These are phyloP conservation scores for Tupiocoris notatus DNA, from an alignment of 2,888 invertebrate species.

Conservation along the genomic window DNA sequence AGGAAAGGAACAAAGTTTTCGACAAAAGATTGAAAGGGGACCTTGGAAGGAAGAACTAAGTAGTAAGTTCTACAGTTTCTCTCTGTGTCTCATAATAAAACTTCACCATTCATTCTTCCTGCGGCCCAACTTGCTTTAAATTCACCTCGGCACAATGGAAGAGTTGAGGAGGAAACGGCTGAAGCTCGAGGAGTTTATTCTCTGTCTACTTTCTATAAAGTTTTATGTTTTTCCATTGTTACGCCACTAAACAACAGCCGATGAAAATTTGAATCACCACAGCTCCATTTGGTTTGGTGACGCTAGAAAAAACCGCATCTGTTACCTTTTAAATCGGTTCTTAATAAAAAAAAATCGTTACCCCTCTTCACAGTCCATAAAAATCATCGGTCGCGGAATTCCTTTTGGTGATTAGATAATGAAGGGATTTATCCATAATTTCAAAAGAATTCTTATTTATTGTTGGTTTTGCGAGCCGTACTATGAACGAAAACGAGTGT, in stretches of 20 bases:
- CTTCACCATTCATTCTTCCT: slow-evolving; percentile 33
- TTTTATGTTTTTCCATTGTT: slow-evolving; percentile 26
- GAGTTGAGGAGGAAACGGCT: not conserved
- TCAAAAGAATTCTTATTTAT: no score
- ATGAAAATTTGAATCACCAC: not conserved
- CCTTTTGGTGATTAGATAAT: no score
- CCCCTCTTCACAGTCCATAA: no score
- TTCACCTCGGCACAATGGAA: slow-evolving; percentile 24
- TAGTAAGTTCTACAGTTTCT: slow-evolving; percentile 38
- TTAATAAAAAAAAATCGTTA: no score
- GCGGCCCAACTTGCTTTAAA: slow-evolving; percentile 24
- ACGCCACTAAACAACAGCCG: not conserved
- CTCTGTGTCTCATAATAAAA: slow-evolving; percentile 39
- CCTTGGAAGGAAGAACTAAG: slow-evolving; percentile 30
- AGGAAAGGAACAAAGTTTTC: slow-evolving; percentile 33
- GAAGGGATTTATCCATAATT: no score
- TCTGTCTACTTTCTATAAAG: no score
- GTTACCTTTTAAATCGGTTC: no score
- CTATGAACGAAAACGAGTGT: no score
- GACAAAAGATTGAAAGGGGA: slow-evolving; percentile 38
- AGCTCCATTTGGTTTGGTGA: no score
- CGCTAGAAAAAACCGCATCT: no score
- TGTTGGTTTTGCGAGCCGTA: no score
- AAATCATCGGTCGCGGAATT: no score
- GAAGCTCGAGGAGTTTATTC: slow-evolving; percentile 18